Evolutionary conservation across 2,113 vertebrate species (phyloP).

Genomic region (Myotis lucifugus): DNA sequence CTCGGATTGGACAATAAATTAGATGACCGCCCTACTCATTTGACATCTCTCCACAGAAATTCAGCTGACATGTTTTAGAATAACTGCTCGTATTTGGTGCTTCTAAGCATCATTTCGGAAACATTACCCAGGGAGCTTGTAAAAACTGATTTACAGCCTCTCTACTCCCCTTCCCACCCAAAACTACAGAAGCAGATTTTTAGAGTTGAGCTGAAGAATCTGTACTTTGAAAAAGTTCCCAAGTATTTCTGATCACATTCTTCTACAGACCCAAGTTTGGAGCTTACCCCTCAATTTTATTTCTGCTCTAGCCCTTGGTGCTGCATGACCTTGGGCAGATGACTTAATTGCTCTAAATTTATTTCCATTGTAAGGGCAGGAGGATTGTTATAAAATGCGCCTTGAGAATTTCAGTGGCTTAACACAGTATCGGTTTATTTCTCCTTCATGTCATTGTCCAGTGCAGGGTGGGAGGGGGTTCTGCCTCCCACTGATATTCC

Average conservation of each 20-base stretch:
- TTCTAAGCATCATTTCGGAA: neutral
- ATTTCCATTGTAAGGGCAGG: neutral
- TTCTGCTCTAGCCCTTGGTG: neutral
- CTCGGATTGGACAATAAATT: neutral
- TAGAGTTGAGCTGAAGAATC: neutral
- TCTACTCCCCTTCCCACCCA: no score
- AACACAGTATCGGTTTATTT: neutral
- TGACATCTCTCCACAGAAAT: slow-evolving; percentile 3
- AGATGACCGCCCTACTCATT: neutral
- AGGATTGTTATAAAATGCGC: neutral
- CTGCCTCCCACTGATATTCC: neutral
- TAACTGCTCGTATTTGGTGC: neutral
- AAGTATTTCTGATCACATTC: neutral
- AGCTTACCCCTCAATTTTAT: neutral
- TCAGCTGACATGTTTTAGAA: neutral
- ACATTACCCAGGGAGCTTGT: neutral
- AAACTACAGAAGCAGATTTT: neutral
- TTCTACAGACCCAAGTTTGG: neutral
- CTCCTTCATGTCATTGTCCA: neutral
- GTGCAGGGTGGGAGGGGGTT: neutral
- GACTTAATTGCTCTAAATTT: neutral
- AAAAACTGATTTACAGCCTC: slow-evolving; percentile 34
- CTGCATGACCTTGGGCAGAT: neutral
- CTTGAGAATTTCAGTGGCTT: neutral
- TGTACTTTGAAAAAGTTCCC: neutral